Conservation (phyloP, 2,888 invertebrate genomes). For the Zootermopsis nevadensis region DNA sequence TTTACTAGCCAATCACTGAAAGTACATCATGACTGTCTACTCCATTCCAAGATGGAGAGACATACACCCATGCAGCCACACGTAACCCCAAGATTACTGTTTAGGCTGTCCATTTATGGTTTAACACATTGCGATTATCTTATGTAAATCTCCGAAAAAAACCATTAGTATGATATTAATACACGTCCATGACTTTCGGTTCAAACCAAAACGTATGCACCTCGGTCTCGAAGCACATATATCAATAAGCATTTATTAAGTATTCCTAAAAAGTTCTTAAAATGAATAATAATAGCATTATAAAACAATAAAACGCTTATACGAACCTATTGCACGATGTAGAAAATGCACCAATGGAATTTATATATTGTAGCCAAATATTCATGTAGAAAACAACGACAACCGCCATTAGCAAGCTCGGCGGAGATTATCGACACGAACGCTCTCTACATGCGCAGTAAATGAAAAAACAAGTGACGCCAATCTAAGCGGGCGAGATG, state of each 20-base stretch:
- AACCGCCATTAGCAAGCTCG: conserved; percentile 49
- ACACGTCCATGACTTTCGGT: conserved; percentile 11
- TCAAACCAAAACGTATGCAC: conserved; percentile 37
- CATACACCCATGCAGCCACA: neutral
- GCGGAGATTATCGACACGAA: conserved; percentile 28
- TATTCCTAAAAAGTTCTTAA: neutral
- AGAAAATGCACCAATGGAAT: neutral
- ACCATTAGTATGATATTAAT: neutral
- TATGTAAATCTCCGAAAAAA: neutral
- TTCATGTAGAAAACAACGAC: conserved; percentile 29
- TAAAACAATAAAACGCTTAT: neutral
- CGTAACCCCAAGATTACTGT: neutral
- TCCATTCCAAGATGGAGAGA: neutral
- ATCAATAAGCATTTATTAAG: neutral
- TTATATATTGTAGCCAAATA: conserved; percentile 20
- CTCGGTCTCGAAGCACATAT: neutral
- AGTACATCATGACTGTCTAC: neutral
- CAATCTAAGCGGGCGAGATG: conserved; percentile 17
- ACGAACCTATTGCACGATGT: conserved; percentile 18
- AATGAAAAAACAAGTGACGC: conserved; percentile 34
- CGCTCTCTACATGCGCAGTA: conserved; percentile 44
- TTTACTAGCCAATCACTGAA: neutral
- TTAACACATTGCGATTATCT: no score
- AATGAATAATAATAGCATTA: neutral
- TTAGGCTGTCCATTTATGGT: neutral